Conservation (phyloP, 1,140 invertebrate genomes). For the Heliconius himera region DNA sequence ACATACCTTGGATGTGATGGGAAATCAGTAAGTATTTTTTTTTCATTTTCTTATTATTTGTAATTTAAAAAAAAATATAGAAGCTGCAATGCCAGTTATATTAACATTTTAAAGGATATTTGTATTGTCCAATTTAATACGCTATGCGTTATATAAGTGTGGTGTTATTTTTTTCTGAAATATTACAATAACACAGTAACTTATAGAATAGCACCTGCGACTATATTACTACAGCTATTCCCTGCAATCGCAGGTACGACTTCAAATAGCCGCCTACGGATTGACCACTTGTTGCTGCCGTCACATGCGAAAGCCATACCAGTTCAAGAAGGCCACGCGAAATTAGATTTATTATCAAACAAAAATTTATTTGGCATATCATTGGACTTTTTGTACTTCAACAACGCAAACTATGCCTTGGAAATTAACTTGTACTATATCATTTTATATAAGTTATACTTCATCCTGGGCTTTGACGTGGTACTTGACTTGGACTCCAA, state of each 20-base stretch:
- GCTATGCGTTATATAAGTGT: too few relatives aligned
- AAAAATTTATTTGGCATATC: not conserved
- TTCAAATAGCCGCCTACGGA: not conserved
- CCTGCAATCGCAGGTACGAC: not conserved
- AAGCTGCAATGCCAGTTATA: not conserved
- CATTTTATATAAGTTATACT: not conserved
- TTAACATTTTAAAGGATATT: too few relatives aligned
- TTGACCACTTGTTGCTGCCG: not conserved
- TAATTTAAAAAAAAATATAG: not conserved
- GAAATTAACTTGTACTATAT: not conserved
- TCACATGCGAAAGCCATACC: not conserved
- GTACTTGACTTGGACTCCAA: not conserved
- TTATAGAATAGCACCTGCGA: not conserved
- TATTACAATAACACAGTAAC: not conserved
- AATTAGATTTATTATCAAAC: not conserved
- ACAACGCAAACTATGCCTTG: not conserved
- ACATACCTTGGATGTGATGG: not conserved
- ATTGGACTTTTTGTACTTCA: not conserved
- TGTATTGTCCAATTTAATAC: not conserved
- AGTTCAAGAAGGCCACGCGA: not conserved
- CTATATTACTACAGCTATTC: not conserved
- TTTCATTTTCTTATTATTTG: not conserved
- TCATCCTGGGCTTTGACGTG: not conserved
- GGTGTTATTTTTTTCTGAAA: too few relatives aligned
- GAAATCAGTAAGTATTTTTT: not conserved